Evolutionary conservation across 2,888 invertebrate species (phyloP).

Genomic region (Ochropacha duplaris): DNA sequence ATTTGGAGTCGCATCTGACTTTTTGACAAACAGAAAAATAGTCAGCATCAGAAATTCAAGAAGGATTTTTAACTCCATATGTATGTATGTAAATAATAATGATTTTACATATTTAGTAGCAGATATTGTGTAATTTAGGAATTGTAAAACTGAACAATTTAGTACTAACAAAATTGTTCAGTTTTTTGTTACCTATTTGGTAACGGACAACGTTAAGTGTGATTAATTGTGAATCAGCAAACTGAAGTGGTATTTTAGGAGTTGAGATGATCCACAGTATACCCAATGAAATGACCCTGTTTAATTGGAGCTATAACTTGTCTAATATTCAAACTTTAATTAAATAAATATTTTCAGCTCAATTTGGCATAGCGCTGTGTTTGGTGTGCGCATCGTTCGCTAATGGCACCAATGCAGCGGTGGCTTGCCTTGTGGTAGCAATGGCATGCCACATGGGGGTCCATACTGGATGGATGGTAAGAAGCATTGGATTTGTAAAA

Average conservation of each 20-base stretch:
- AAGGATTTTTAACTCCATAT: constrained; percentile 74
- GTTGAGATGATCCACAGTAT: too few relatives aligned
- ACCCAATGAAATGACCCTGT: too few relatives aligned
- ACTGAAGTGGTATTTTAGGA: too few relatives aligned
- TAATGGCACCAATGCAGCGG: constrained; percentile 62
- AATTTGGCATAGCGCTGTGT: constrained; percentile 39
- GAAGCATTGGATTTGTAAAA: too few relatives aligned
- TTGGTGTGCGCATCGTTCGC: constrained; percentile 63
- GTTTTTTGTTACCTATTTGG: too few relatives aligned
- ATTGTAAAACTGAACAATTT: too few relatives aligned
- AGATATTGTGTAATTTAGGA: too few relatives aligned
- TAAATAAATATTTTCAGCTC: constrained; percentile 37
- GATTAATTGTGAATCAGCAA: too few relatives aligned
- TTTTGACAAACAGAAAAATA: constrained; percentile 50
- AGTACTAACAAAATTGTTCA: too few relatives aligned
- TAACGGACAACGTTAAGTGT: too few relatives aligned
- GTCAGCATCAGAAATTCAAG: constrained; percentile 51
- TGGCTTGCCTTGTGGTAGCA: constrained; percentile 78
- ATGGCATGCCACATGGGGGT: constrained; percentile 81
- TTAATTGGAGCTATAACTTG: too few relatives aligned
- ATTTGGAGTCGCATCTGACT: constrained; percentile 83
- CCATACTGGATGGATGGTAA: constrained; percentile 81
- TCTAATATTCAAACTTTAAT: too few relatives aligned
- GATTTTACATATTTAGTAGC: not conserved
- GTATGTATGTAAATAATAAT: constrained; percentile 47